Conservation (phyloP, 2,888 invertebrate genomes). For the Vannuccia rotundouncinata region DNA sequence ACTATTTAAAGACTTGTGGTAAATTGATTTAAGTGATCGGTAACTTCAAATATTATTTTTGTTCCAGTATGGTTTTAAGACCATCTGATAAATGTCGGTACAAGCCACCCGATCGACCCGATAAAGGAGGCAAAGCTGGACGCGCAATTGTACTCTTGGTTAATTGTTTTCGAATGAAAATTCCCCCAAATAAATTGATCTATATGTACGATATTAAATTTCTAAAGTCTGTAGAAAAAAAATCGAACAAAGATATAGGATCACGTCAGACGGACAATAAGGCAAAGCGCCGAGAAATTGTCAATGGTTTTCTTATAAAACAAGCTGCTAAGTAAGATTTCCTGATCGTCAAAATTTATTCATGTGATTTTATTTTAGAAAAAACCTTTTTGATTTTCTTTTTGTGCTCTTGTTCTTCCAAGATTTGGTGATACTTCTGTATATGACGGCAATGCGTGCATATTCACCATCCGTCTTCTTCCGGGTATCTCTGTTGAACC, state of each 20-base stretch:
- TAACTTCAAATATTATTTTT: too few species aligned
- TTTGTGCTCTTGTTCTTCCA: not conserved
- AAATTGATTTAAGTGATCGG: too few species aligned
- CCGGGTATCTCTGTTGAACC: not conserved
- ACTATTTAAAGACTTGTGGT: too few species aligned
- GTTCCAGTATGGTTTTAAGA: too few species aligned
- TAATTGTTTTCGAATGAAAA: conserved; percentile 26
- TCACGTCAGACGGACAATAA: not conserved
- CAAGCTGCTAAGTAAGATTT: not conserved
- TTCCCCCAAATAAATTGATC: conserved; percentile 9
- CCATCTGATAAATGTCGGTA: too few species aligned
- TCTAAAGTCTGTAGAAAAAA: not conserved
- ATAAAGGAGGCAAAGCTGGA: conserved; percentile 25
- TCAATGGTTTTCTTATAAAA: not conserved
- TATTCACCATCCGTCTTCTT: not conserved
- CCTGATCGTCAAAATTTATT: too few species aligned
- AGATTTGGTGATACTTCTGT: not conserved
- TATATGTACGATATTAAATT: conserved; percentile 22
- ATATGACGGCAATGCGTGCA: not conserved
- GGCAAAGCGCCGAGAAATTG: not conserved
- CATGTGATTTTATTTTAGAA: not conserved
- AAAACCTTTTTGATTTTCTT: not conserved
- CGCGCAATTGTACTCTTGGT: conserved; percentile 1
- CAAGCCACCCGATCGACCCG: conserved; percentile 27
- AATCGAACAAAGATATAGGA: not conserved